These are phyloP conservation scores for Tillus elongatus DNA, from an alignment of 2,888 invertebrate genomes.

Conservation along the genomic window DNA sequence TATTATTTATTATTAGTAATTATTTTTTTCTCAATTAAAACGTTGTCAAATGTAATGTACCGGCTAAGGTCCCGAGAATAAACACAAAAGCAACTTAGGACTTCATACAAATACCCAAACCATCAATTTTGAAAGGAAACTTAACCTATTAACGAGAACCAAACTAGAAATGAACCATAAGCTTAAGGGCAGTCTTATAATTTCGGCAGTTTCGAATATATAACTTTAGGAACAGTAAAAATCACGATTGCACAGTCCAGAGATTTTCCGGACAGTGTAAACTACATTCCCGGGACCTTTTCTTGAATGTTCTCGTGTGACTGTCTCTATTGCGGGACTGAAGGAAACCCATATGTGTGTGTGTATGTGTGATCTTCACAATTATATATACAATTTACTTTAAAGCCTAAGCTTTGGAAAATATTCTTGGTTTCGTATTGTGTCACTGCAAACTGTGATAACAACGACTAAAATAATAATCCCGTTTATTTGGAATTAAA, in stretches of 20 bases:
- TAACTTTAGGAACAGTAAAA: constrained; percentile 41
- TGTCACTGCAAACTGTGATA: too few species aligned
- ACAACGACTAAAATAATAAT: too few species aligned
- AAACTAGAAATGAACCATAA: constrained; percentile 32
- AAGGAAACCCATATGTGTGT: constrained; percentile 40
- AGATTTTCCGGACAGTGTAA: too few species aligned
- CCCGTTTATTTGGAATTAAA: too few species aligned
- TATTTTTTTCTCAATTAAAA: too few species aligned
- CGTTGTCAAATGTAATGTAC: constrained; percentile 36
- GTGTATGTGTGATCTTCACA: too few species aligned
- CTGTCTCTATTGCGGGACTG: constrained; percentile 38
- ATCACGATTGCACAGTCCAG: constrained; percentile 38
- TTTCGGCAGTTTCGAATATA: constrained; percentile 42
- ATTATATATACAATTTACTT: too few species aligned
- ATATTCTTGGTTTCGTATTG: too few species aligned
- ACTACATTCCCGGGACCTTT: constrained; percentile 35
- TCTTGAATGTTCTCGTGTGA: constrained; percentile 20
- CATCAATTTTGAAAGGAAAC: constrained; percentile 41
- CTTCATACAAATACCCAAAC: constrained; percentile 36
- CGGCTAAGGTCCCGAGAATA: constrained; percentile 35
- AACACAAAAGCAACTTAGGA: constrained; percentile 26
- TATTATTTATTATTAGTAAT: constrained; percentile 28
- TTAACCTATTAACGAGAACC: constrained; percentile 25
- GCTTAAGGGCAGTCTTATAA: constrained; percentile 43
- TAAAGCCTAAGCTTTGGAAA: too few species aligned